Conservation (phyloP, 2,113 vertebrate genomes). For the Hymenochirus boettgeri region DNA sequence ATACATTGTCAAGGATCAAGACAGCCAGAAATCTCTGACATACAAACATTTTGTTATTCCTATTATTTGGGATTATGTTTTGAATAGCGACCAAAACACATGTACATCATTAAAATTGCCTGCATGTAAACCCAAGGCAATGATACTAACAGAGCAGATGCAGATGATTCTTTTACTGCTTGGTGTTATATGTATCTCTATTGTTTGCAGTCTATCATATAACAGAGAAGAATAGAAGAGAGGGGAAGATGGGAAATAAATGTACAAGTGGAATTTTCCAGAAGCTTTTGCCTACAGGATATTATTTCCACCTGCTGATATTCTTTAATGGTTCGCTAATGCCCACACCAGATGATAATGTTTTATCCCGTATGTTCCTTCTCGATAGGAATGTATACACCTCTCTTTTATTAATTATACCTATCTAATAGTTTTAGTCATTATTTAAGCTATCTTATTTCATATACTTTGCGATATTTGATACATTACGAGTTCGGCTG, state of each 20-base stretch:
- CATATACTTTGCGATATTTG: no score
- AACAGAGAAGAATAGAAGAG: neutral
- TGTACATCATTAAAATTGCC: neutral
- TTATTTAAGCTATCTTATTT: no score
- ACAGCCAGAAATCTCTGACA: slow-evolving; percentile 14
- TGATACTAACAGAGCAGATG: neutral
- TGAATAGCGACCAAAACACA: slow-evolving; percentile 7
- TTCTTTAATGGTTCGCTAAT: no score
- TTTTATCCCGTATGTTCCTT: no score
- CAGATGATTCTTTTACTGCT: neutral
- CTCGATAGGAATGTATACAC: no score
- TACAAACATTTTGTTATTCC: slow-evolving; percentile 44
- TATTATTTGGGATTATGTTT: slow-evolving; percentile 33
- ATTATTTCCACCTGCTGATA: no score
- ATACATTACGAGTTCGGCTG: no score
- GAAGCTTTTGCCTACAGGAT: no score
- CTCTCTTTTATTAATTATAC: no score
- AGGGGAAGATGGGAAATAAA: neutral
- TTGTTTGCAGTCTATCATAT: neutral
- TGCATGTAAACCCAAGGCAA: neutral
- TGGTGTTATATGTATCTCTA: neutral
- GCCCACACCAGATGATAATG: no score
- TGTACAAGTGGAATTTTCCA: no score
- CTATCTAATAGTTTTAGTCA: no score
- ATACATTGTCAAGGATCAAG: slow-evolving; percentile 42